Evolutionary conservation across 1,140 invertebrate species (phyloP).

Genomic region (Drosophila pachea): DNA sequence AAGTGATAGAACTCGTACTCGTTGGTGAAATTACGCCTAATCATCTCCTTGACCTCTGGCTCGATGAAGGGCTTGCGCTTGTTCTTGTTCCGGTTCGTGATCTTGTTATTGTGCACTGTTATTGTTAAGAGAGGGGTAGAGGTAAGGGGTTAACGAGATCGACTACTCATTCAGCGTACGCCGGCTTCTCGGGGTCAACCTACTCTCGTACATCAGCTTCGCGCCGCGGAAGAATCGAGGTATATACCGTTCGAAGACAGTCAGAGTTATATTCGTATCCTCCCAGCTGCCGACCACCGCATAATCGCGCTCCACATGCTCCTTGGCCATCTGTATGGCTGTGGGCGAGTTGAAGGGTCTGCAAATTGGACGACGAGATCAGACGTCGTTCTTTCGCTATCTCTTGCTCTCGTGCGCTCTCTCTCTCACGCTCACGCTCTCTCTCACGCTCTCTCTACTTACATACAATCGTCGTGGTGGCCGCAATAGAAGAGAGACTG

Average conservation of each 20-base stretch:
- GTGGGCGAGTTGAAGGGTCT: constrained; percentile 92
- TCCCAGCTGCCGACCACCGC: constrained; percentile 92
- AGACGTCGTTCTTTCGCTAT: too few relatives aligned
- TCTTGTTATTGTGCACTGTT: constrained; percentile 61
- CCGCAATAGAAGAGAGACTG: constrained; percentile 93
- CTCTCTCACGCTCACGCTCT: too few relatives aligned
- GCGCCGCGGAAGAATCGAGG: constrained; percentile 90
- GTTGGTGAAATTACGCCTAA: constrained; percentile 90
- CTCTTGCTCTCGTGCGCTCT: too few relatives aligned
- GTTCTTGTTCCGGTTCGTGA: constrained; percentile 76
- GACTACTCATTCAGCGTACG: too few relatives aligned
- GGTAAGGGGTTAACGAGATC: background rate
- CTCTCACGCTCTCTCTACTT: constrained; percentile 78
- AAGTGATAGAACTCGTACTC: constrained; percentile 96
- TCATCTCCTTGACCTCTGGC: constrained; percentile 90
- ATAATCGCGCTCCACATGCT: constrained; percentile 90
- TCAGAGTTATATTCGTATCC: constrained; percentile 90
- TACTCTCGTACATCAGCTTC: constrained; percentile 75
- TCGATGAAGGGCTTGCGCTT: constrained; percentile 81
- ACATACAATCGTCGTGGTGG: constrained; percentile 90
- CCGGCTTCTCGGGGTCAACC: constrained; percentile 38
- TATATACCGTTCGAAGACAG: constrained; percentile 90
- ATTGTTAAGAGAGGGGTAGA: background rate
- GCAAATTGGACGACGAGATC: constrained; percentile 67
- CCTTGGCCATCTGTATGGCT: constrained; percentile 89